phyloP scores from a whole-genome alignment of 2,888 invertebrate species.

The Alitta virens region DNA sequence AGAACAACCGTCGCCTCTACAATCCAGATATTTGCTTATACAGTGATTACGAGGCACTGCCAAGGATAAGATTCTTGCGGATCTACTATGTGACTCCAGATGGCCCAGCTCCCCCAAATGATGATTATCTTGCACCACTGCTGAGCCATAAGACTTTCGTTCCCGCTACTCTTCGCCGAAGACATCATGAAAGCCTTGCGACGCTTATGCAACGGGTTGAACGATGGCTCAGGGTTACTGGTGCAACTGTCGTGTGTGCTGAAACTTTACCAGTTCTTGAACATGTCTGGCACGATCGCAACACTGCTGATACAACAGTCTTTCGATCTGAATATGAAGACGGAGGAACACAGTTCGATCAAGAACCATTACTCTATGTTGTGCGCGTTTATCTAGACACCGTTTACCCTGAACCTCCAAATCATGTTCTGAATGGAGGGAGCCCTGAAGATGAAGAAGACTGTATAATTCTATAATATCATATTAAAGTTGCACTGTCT shows the following conservation, averaged over 20 bases:
- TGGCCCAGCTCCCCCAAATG: neutral
- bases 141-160: slow-evolving; percentile 15
- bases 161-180: neutral
- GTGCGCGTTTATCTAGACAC: slow-evolving; percentile 12
- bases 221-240: slow-evolving; percentile 10
- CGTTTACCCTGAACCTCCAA: slow-evolving; percentile 13
- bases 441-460: neutral
- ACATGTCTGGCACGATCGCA: neutral
- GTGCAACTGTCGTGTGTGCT: slow-evolving; percentile 10
- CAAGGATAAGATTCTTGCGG: slow-evolving; percentile 2
- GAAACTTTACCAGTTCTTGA: slow-evolving; percentile 6
- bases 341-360: slow-evolving; percentile 11
- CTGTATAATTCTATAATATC: neutral
- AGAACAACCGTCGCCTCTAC: neutral
- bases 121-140: slow-evolving; percentile 2
- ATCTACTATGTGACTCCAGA: slow-evolving; percentile 2
- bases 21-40: slow-evolving; percentile 1
- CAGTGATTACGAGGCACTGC: slow-evolving; percentile 6
- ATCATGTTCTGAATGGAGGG: neutral
- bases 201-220: slow-evolving; percentile 15
- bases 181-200: slow-evolving; percentile 9
- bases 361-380: slow-evolving; percentile 10
- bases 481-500: too few relatives aligned
- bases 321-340: slow-evolving; percentile 10
- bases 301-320: slow-evolving; percentile 5